phyloP scores from a whole-genome alignment of 2,797 vertebrate species.

The Sciurus vulgaris region DNA sequence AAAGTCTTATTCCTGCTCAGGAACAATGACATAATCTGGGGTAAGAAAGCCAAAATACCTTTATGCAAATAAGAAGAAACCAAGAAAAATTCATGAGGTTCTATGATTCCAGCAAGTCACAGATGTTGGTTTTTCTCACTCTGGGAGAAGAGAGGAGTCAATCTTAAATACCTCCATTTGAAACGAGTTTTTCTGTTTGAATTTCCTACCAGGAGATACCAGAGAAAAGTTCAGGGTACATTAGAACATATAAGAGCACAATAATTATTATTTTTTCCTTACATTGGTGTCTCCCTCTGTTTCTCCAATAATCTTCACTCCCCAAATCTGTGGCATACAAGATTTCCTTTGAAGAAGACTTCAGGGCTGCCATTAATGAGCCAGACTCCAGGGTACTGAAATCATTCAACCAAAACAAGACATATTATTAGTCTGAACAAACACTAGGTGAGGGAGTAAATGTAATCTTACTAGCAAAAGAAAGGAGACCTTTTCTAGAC shows the following conservation, averaged over 20 bases:
- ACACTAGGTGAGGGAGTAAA: not conserved
- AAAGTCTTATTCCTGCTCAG: not conserved
- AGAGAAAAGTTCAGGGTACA: not conserved
- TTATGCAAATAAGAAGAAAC: not conserved
- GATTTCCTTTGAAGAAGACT: not conserved
- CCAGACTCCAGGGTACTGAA: not conserved
- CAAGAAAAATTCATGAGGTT: not conserved
- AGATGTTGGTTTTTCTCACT: not conserved
- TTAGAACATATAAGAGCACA: not conserved
- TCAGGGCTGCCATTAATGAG: conserved; percentile 26
- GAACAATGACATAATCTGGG: not conserved
- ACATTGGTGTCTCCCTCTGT: not conserved
- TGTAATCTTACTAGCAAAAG: conserved; percentile 12
- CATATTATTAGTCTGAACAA: not conserved
- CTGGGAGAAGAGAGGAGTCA: not conserved
- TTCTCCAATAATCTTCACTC: not conserved
- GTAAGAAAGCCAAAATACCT: not conserved
- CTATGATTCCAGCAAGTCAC: not conserved
- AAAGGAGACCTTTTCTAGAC: not conserved
- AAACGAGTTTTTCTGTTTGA: not conserved
- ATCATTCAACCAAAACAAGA: conserved; percentile 48
- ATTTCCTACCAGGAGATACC: not conserved
- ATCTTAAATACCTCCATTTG: not conserved
- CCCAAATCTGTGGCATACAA: not conserved
- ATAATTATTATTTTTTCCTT: not conserved